Evolutionary conservation across 2,113 vertebrate genomes (phyloP), one percentile per base, ranked within the genome.

Genomic region (Pelmatolapia mariae): DNA sequence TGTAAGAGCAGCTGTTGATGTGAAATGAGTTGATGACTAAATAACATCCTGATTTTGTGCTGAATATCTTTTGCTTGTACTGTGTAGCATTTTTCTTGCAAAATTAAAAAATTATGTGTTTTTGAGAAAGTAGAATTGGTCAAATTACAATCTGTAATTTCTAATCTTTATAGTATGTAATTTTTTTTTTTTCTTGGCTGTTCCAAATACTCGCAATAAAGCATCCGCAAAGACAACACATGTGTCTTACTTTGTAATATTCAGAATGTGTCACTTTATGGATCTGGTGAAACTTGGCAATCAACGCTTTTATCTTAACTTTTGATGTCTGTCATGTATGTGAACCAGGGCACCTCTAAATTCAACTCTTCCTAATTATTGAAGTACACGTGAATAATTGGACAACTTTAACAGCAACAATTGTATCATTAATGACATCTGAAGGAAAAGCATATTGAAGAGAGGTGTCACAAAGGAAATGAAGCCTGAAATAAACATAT

Each of bases 11-110:
- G 59, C 59, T 36, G 59, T 36, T 36, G 59, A 36, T 12, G 31
- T n/a, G 59, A 63, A 33, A 63, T 10, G 9, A 19, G 0, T 19
- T 0, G 31, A 63, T 0, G 31, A 36, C 18, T n/a, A 36, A 66
- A 36, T 66, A 36, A 36, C 31, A 36, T 19, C n/a, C 10, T 1
- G 33, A 68, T 68, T 68, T 38, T 13, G 38, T 38, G 10, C 19
- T 68, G 10, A 68, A 38, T 38, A 38, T 68, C 63, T 68, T 61
- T 61, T 61, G 57, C 57, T 61, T 61, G 13, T 31, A 31, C 4
- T 31, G 26, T 31, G 6, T 31, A 61, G 57, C 57, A 31, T 59
- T 59, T 31, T 13, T 5, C 12, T 59, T 59, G 26, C 13, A 59
- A 59, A 59, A 31, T 16, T 6, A 59, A 15, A 8, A 59, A 31